A percentile compares a stretch with the other conserved stretches of the same genome.
Conservation (phyloP, 2,113 vertebrate species). For the Notothenia coriiceps region DNA sequence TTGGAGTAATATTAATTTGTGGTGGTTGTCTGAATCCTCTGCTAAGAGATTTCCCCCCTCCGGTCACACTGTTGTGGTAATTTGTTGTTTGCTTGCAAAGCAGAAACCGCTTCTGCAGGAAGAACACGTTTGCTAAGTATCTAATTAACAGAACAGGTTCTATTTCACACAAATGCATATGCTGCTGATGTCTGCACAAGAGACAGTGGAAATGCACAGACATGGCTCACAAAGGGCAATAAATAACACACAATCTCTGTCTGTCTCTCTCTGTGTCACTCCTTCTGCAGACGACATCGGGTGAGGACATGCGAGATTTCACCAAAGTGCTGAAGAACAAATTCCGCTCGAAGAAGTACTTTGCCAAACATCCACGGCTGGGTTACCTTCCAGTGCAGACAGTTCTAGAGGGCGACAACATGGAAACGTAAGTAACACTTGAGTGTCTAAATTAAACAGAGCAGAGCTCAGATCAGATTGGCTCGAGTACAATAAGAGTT, state of each 20-base stretch:
- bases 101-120: constrained; percentile 44
- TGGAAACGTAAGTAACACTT: constrained; percentile 92
- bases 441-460: background rate
- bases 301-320: constrained; percentile 98
- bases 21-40: constrained; percentile 48
- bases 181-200: constrained; percentile 15
- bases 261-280: background rate
- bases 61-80: constrained; percentile 54
- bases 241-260: background rate
- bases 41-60: constrained; percentile 44
- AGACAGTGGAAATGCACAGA: background rate
- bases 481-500: background rate
- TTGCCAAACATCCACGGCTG: constrained; percentile 95
- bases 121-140: constrained; percentile 58
- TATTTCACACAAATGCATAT: constrained; percentile 22
- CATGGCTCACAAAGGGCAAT: background rate
- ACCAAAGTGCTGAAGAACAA: constrained; percentile 99
- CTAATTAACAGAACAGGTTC: constrained; percentile 63
- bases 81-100: constrained; percentile 64
- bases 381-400: constrained; percentile 99
- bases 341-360: constrained; percentile 98
- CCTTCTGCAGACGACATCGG: constrained; percentile 92
- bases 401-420: constrained; percentile 96
- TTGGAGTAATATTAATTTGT: constrained; percentile 11
- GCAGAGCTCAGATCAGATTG: background rate